These are phyloP conservation scores for Coecobrya sp. DNA, from an alignment of 2,888 invertebrate species.

Conservation along the genomic window DNA sequence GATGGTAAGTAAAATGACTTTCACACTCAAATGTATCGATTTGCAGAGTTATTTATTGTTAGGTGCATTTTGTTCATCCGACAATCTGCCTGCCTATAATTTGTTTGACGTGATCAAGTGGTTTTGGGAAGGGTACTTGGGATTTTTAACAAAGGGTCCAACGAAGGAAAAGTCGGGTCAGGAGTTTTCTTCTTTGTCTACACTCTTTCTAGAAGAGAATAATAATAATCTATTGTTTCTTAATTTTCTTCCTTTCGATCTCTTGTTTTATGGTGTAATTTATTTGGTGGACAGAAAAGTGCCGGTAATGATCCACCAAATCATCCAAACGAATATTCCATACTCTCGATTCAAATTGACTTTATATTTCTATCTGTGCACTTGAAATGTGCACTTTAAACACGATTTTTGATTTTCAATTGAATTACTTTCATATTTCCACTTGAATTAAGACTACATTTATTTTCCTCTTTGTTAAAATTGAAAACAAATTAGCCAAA, in stretches of 20 bases:
- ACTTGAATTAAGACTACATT: slow-evolving; percentile 8
- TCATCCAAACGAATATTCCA: background rate
- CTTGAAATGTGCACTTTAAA: slow-evolving; percentile 9
- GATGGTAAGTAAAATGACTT: slow-evolving; percentile 82
- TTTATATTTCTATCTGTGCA: background rate
- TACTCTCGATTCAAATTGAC: background rate
- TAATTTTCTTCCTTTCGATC: too few species aligned
- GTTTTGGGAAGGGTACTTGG: background rate
- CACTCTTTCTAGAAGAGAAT: too few species aligned
- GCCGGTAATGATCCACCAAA: background rate
- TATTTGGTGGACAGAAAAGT: background rate
- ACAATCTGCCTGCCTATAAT: background rate
- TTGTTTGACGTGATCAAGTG: background rate
- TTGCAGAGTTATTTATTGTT: background rate
- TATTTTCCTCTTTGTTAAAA: background rate
- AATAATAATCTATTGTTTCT: too few species aligned
- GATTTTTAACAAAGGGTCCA: background rate
- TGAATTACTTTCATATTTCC: slow-evolving; percentile 13
- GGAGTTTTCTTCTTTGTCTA: too few species aligned
- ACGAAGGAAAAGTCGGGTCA: background rate
- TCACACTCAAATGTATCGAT: background rate
- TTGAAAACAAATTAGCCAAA: slow-evolving; percentile 57
- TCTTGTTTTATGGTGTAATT: background rate
- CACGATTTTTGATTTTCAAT: background rate
- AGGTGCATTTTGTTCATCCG: background rate